Evolutionary conservation across 2,888 invertebrate species (phyloP).

Genomic region (Melanchra persicariae): DNA sequence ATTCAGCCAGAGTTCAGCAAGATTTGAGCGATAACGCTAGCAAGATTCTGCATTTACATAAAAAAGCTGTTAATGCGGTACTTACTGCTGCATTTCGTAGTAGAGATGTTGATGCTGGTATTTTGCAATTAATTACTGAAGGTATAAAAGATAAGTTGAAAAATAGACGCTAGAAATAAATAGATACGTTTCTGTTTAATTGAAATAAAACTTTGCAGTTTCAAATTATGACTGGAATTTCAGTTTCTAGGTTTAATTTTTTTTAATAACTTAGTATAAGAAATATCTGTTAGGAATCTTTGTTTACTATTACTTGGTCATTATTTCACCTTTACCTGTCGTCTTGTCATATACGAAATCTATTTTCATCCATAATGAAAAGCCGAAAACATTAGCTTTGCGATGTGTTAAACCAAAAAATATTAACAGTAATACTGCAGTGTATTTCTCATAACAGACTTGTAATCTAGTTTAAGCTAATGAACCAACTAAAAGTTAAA

Average conservation of each 20-base stretch:
- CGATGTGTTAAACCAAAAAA: too few relatives aligned
- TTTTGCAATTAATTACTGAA: constrained; percentile 10
- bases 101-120: constrained; percentile 23
- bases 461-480: constrained; percentile 9
- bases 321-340: background rate
- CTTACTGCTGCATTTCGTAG: constrained; percentile 61
- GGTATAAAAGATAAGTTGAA: background rate
- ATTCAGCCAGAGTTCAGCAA: constrained; percentile 73
- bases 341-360: too few relatives aligned
- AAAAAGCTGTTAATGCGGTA: constrained; percentile 69
- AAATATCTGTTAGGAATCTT: background rate
- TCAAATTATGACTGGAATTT: too few relatives aligned
- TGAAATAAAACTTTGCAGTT: too few relatives aligned
- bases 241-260: too few relatives aligned
- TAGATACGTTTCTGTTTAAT: background rate
- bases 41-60: constrained; percentile 74
- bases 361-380: too few relatives aligned
- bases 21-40: constrained; percentile 74
- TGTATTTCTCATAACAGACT: background rate
- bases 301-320: background rate
- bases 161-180: background rate
- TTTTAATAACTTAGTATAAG: background rate
- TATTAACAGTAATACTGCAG: too few relatives aligned
- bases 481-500: constrained; percentile 7
- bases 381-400: too few relatives aligned